Evolutionary conservation across 2,888 invertebrate genomes (phyloP).

Genomic region (Flabesymbios commensalis): DNA sequence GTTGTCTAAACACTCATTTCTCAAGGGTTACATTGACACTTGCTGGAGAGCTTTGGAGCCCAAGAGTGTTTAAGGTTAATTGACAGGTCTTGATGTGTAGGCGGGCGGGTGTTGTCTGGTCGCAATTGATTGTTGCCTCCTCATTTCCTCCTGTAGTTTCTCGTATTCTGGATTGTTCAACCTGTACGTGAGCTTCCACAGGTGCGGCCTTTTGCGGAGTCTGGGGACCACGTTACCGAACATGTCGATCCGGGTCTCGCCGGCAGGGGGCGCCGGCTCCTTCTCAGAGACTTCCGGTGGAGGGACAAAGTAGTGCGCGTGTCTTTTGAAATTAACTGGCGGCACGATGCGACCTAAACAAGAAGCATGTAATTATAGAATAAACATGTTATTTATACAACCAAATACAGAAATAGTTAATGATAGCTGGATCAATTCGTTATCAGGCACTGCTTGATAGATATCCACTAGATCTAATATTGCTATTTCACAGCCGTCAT

Average conservation of each 20-base stretch:
- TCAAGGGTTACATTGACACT: too few relatives aligned
- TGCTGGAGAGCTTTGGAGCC: too few relatives aligned
- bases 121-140: not conserved
- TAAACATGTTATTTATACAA: too few relatives aligned
- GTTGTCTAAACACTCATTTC: too few relatives aligned
- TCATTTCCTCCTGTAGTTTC: conserved; percentile 35
- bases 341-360: conserved; percentile 54
- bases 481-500: too few relatives aligned
- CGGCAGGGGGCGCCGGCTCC: conserved; percentile 45
- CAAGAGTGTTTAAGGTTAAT: too few relatives aligned
- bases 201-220: conserved; percentile 40
- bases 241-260: conserved; percentile 40
- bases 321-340: conserved; percentile 55
- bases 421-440: too few relatives aligned
- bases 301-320: conserved; percentile 49
- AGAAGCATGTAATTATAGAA: too few relatives aligned
- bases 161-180: conserved; percentile 52
- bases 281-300: conserved; percentile 22
- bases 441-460: too few relatives aligned
- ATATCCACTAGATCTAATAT: too few relatives aligned
- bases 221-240: conserved; percentile 47
- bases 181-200: conserved; percentile 56
- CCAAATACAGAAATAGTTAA: too few relatives aligned
- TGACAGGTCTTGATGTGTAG: not conserved
- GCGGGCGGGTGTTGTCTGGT: not conserved